These are phyloP conservation scores for Riparia riparia DNA, from an alignment of 2,113 vertebrate species.

Conservation along the genomic window DNA sequence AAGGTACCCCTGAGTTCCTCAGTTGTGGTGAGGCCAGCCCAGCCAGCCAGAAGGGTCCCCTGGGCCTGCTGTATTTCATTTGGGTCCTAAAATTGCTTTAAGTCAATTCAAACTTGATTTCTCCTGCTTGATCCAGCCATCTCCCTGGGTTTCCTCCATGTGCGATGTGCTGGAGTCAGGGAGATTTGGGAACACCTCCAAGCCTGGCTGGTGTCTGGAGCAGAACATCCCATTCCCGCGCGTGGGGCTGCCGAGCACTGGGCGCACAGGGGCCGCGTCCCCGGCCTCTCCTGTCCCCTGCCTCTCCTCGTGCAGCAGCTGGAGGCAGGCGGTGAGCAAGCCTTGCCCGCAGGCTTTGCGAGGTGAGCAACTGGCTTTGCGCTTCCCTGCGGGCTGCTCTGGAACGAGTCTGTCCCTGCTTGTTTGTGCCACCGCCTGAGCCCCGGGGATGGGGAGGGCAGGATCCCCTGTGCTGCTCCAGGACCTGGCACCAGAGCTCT, in stretches of 20 bases:
- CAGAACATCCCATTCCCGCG: neutral
- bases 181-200: neutral
- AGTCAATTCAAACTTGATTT: neutral
- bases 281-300: neutral
- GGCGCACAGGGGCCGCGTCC: rapidly evolving
- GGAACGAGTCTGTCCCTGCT: neutral
- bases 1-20: neutral
- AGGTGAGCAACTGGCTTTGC: neutral
- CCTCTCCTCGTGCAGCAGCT: neutral
- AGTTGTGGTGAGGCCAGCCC: neutral
- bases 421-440: neutral
- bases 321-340: neutral
- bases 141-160: neutral
- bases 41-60: neutral
- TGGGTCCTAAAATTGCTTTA: neutral
- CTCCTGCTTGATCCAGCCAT: neutral
- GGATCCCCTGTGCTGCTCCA: neutral
- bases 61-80: rapidly evolving
- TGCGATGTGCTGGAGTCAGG: neutral
- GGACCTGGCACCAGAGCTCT: neutral
- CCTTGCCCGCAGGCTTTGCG: neutral
- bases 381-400: neutral
- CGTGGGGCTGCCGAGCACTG: neutral
- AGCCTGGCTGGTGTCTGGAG: neutral
- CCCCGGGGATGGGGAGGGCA: neutral